Percentiles rank a stretch among this genome's conserved stretches.
Conservation (phyloP, 2,113 vertebrate species). For the Picathartes gymnocephalus region DNA sequence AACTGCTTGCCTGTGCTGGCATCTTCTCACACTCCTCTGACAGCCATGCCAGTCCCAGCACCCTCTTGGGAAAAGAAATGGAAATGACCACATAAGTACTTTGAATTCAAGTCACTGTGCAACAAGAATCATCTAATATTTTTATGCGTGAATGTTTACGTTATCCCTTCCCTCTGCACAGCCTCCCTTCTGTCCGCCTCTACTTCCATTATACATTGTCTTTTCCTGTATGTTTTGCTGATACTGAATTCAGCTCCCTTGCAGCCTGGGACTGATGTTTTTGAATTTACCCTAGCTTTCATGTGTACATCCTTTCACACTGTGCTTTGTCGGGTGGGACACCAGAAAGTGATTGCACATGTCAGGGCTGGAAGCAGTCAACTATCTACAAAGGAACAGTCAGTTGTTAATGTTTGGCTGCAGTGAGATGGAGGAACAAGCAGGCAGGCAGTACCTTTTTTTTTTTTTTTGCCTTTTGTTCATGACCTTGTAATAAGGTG, state of each 20-base stretch:
- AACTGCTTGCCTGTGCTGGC: slow-evolving; percentile 76
- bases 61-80: slow-evolving; percentile 63
- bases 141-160: neutral
- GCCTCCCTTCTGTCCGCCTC: neutral
- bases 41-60: slow-evolving; percentile 54
- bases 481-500: neutral
- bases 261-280: slow-evolving; percentile 8
- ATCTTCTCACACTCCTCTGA: slow-evolving; percentile 67
- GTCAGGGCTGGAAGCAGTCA: slow-evolving; percentile 51
- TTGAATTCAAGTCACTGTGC: slow-evolving; percentile 72
- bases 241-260: slow-evolving; percentile 2
- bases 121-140: slow-evolving; percentile 50
- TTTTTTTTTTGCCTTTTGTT: neutral
- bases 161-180: neutral
- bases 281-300: slow-evolving; percentile 18
- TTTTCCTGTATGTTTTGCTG: slow-evolving; percentile 32
- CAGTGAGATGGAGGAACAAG: slow-evolving; percentile 9
- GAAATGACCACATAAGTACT: slow-evolving; percentile 69
- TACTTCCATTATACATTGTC: slow-evolving; percentile 2
- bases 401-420: slow-evolving; percentile 14
- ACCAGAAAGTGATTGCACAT: neutral
- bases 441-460: neutral
- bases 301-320: slow-evolving; percentile 62
- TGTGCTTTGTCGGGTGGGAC: slow-evolving; percentile 23
- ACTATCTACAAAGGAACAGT: slow-evolving; percentile 30